Evolutionary conservation across 92 coral and sea anemone species (phyloP), one percentile per base, ranked within the genome.

Genomic region (Bergia sp.): DNA sequence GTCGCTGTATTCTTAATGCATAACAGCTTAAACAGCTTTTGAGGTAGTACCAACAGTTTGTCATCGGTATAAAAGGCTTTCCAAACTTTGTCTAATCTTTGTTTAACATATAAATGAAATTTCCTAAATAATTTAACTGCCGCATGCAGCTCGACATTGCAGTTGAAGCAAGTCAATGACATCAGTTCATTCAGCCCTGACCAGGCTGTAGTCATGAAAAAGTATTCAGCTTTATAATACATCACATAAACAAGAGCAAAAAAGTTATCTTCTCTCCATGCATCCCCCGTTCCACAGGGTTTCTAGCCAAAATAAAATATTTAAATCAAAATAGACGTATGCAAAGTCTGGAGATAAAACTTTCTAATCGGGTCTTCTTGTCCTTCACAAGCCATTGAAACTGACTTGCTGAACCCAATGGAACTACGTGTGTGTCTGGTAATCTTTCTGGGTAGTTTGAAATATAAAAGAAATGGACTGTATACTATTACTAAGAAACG

Each of bases 51-150:
- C 12, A 73, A 10, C 41, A 38, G 18, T 37, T 43, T 11, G 41
- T 73, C 18, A 16, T 41, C 79, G 40, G 10, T 36, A 16, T 40
- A 40, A 40, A 75, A 39, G 79, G 79, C 44, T 16, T 37, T 40
- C 49, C 41, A 44, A 37, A 75, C 18, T 39, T 37, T 75, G 50
- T n/a, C 79, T 75, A 75, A 13, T 39, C 79, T 75, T 75, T 40
- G 79, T 75, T 73, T 38, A 18, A 40, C 79, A n/a, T 74, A 16
- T 74, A 16, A 75, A 41, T 29, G 20, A 40, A 37, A 75, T 40
- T 75, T 75, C 50, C 21, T 39, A 75, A 79, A 79, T 79, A 79
- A 79, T 37, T 50, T 78, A 37, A 36, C n/a, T 55, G 65, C 42
- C 1, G 42, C 65, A 9, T 50, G 67, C 57, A 55, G 42, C 23